These are phyloP conservation scores for Clinocottus analis DNA, from an alignment of 2,113 vertebrate genomes.

Conservation along the genomic window DNA sequence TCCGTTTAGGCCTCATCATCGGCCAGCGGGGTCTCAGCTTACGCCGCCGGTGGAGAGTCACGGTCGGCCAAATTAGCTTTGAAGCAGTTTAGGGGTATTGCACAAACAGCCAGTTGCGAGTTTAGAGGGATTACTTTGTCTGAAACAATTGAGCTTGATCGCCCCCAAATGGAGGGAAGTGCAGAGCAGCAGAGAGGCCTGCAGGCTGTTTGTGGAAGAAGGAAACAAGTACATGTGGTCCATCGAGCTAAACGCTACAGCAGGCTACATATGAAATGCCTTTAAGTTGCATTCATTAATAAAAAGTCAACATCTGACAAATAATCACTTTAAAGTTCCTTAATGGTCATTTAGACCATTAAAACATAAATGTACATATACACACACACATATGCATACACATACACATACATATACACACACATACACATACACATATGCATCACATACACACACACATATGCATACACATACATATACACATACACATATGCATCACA, in stretches of 20 bases:
- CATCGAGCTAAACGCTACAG: background rate
- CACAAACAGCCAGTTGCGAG: slow-evolving; percentile 75
- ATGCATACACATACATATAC: no score
- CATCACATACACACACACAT: no score
- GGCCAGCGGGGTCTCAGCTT: slow-evolving; percentile 64
- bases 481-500: no score
- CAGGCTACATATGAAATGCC: background rate
- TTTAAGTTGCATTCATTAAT: background rate
- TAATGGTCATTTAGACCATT: background rate
- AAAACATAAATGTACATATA: no score
- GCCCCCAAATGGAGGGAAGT: slow-evolving; percentile 27
- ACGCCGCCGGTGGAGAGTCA: slow-evolving; percentile 57
- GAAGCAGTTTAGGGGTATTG: slow-evolving; percentile 71
- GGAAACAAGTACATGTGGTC: no score
- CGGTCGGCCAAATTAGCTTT: slow-evolving; percentile 64
- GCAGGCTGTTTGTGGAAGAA: no score
- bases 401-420: no score
- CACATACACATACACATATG: no score
- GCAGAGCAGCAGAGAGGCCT: slow-evolving; percentile 4
- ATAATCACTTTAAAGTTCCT: background rate
- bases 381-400: no score
- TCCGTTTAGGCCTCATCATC: slow-evolving; percentile 77
- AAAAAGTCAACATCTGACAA: background rate
- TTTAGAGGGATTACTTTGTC: slow-evolving; percentile 75
- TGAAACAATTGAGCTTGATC: slow-evolving; percentile 56